These are phyloP conservation scores for Sus cebifrons DNA, from an alignment of 2,797 vertebrate species.

Conservation along the genomic window DNA sequence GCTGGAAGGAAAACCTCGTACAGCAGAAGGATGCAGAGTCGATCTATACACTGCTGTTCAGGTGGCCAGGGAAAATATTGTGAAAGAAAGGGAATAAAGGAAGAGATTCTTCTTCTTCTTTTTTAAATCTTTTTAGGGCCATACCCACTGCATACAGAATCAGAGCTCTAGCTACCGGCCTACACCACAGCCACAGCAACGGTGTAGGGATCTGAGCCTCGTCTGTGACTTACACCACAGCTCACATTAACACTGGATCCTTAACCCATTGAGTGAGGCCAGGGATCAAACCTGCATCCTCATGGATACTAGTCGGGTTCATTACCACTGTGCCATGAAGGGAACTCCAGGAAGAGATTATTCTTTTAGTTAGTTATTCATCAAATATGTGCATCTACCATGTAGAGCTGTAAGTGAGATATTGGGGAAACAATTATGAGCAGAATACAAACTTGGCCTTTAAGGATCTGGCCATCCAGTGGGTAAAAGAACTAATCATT, in stretches of 20 bases:
- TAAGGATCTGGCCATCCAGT: not conserved
- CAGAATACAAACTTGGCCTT: not conserved
- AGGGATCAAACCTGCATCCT: no score
- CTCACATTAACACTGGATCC: no score
- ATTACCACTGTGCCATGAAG: no score
- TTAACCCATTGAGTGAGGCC: no score
- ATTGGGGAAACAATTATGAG: not conserved
- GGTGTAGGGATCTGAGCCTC: no score
- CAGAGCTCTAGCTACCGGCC: no score
- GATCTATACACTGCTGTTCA: not conserved
- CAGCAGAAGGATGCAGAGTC: not conserved
- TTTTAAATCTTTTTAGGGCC: no score
- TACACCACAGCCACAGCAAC: no score
- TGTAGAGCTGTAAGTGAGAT: not conserved
- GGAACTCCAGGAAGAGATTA: not conserved
- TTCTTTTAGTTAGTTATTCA: not conserved
- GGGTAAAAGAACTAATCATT: not conserved
- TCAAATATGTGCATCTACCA: not conserved
- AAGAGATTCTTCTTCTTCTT: not conserved
- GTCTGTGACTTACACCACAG: no score
- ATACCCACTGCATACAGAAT: no score
- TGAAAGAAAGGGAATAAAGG: not conserved
- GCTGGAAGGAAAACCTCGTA: not conserved
- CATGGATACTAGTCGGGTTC: no score
- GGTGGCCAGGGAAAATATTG: not conserved